Conservation (phyloP, 1,140 invertebrate genomes). For the Ceratitis capitata region DNA sequence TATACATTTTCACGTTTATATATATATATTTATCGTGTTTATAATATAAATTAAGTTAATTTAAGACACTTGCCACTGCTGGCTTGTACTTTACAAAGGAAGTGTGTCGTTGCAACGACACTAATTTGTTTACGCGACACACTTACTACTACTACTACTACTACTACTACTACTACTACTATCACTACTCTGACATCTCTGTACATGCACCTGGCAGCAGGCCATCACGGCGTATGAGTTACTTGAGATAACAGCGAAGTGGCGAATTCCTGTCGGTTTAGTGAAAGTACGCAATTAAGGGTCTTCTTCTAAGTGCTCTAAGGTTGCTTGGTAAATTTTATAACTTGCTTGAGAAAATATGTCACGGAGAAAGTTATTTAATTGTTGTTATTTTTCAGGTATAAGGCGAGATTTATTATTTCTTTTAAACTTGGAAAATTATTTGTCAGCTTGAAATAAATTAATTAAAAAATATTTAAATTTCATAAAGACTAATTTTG, state of each 20-base stretch:
- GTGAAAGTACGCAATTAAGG: constrained; percentile 12
- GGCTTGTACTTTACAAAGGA: neutral
- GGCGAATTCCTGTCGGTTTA: neutral
- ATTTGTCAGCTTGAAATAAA: too few species aligned
- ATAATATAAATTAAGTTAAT: constrained; percentile 37
- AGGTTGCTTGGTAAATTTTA: neutral
- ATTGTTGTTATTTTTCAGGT: neutral
- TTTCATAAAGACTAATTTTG: too few species aligned
- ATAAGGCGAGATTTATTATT: neutral
- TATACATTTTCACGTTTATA: neutral
- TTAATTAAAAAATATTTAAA: too few species aligned
- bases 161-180: too few species aligned
- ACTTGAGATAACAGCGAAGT: neutral
- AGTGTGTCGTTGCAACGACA: constrained; percentile 23
- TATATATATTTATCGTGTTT: constrained; percentile 24
- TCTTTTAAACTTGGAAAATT: too few species aligned
- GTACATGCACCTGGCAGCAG: neutral
- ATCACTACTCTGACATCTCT: too few species aligned
- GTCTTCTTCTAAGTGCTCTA: neutral
- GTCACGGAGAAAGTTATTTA: neutral
- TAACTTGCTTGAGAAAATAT: neutral
- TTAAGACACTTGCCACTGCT: neutral
- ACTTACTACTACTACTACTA: neutral
- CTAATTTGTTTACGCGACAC: constrained; percentile 16
- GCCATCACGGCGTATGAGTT: neutral